A percentile compares a stretch with the other conserved stretches of the same genome.
Conservation (phyloP, 2,797 vertebrate species). For the Hydrocynus forskahlii region DNA sequence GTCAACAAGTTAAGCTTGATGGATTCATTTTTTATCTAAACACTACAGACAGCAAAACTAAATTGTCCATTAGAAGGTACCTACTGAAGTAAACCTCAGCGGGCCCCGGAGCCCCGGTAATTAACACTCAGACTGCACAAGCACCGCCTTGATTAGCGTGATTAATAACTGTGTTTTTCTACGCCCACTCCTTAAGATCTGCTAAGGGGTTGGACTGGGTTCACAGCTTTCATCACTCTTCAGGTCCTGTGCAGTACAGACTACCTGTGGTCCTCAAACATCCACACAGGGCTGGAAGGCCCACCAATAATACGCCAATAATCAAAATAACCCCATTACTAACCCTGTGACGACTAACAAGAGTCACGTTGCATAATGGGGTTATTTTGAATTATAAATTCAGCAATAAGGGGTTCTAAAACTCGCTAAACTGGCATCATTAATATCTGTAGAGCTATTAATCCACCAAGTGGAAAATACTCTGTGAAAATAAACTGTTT, state of each 20-base stretch:
- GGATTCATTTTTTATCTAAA: neutral
- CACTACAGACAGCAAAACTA: neutral
- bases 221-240: neutral
- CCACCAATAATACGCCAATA: neutral
- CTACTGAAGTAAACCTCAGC: neutral
- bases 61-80: neutral
- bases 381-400: neutral
- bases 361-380: neutral
- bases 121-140: neutral
- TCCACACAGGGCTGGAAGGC: neutral
- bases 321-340: no score
- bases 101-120: neutral
- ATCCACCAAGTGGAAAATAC: no score
- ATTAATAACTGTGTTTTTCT: neutral
- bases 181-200: neutral
- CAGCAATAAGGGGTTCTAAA: no score
- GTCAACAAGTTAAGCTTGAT: constrained; percentile 27
- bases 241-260: neutral
- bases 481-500: no score
- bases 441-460: no score
- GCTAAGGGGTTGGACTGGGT: neutral
- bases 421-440: no score
- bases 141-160: neutral
- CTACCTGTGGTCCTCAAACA: neutral
- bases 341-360: no score